Evolutionary conservation across 2,888 invertebrate genomes (phyloP), one percentile per base, ranked within the genome.

Genomic region (Steromphala cineraria): DNA sequence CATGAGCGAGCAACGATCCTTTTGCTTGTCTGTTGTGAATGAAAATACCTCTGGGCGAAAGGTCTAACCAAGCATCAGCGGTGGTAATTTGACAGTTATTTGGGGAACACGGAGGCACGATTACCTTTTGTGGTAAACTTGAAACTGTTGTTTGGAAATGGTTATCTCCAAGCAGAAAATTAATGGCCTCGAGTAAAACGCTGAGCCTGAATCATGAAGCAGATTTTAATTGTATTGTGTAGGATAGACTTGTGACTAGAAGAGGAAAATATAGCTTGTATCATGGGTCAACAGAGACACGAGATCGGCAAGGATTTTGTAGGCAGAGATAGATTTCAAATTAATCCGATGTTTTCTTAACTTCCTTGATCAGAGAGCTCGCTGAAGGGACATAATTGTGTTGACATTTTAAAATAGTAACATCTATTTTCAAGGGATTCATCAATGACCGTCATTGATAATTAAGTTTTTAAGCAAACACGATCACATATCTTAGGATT

Each of bases 81-180:
- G 71, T 40, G 36, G 71, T 71, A 71, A 71, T 71, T 71, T 71
- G 71, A 36, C 71, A 71, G 71, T 71, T 71, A 71, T 71, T 71
- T 71, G 71, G 31, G 71, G 71, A 71, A 40, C n/a, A 36, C 31
- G 19, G n/a, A 10, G 40, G 31, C 71, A 71, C 71, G 71, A 71
- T 71, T 71, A 71, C 71, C 36, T 71, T 71, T 71, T 40, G 40
- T 71, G 71, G 36, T 36, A 71, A 71, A 71, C 71, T 71, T 31
- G 71, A 36, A 71, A 71, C 71, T 71, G 71, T 40, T 71, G 71
- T 71, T 71, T 71, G 36, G 71, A 71, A 71, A 71, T 40, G 71
- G 71, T 71, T 71, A 71, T 71, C 71, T 71, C 40, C 71, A 40
- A 71, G 71, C 71, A 71, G 71, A 71, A 71, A 71, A 71, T 71